Percentiles rank a stretch among this genome's conserved stretches.
Conservation (phyloP, 2,113 vertebrate genomes). For the Crotalus horridus region DNA sequence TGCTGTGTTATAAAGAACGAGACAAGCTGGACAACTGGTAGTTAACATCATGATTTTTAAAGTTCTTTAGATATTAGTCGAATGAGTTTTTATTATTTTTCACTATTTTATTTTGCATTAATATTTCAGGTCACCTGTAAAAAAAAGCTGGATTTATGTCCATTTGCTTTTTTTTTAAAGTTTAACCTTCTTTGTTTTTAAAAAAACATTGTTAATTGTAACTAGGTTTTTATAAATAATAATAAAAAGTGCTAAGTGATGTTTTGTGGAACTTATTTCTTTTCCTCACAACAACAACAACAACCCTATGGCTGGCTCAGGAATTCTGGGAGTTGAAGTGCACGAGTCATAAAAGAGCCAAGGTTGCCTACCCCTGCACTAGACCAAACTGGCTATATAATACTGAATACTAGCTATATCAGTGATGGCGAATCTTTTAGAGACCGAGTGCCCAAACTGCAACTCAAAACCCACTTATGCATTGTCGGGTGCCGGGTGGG, state of each 20-base stretch:
- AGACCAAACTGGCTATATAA: background rate
- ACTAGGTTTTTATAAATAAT: constrained; percentile 55
- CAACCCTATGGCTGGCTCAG: background rate
- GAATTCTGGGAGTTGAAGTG: no score
- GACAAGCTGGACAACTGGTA: background rate
- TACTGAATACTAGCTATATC: constrained; percentile 20
- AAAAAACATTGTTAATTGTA: constrained; percentile 57
- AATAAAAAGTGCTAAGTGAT: constrained; percentile 37
- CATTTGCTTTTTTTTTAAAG: constrained; percentile 30
- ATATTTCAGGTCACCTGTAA: constrained; percentile 62
- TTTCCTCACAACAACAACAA: background rate
- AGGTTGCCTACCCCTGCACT: background rate
- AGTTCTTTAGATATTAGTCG: constrained; percentile 44
- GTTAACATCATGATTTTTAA: constrained; percentile 46
- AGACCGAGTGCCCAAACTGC: no score
- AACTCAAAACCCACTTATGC: no score
- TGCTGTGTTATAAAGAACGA: background rate
- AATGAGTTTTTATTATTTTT: constrained; percentile 37
- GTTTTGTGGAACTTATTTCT: constrained; percentile 40
- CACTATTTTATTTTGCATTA: constrained; percentile 45
- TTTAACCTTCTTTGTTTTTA: constrained; percentile 34
- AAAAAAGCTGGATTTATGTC: constrained; percentile 48
- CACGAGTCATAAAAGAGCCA: no score
- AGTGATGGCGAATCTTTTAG: no score
- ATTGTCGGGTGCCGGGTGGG: no score